Evolutionary conservation across 2,113 vertebrate genomes (phyloP).

Genomic region (Electrona antarctica): DNA sequence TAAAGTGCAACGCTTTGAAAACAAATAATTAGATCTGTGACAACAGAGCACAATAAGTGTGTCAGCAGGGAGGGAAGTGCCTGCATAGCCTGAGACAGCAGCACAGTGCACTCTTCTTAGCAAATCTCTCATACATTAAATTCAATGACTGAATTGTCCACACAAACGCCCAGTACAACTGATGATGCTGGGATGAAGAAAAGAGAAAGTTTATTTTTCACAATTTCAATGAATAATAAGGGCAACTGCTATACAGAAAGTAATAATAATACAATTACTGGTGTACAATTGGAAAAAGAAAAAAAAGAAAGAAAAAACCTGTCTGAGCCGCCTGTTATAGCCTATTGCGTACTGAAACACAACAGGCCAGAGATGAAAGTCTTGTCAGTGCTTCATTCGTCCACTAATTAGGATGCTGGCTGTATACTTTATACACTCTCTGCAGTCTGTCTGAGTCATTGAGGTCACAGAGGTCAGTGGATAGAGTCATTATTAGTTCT

Average conservation of each 20-base stretch:
- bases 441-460: conserved; percentile 53
- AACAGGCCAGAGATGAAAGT: conserved; percentile 43
- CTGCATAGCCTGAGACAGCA: conserved; percentile 45
- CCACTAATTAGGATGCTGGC: conserved; percentile 61
- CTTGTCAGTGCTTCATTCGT: conserved; percentile 60
- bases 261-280: too few species aligned
- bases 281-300: too few species aligned
- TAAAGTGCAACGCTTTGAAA: conserved; percentile 60
- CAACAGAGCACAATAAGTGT: conserved; percentile 64
- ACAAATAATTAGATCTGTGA: conserved; percentile 72
- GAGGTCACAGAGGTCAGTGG: too few species aligned
- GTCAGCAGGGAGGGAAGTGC: conserved; percentile 61
- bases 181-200: conserved; percentile 35
- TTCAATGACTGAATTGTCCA: conserved; percentile 39
- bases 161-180: conserved; percentile 26
- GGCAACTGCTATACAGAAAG: too few species aligned
- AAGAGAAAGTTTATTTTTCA: conserved; percentile 38
- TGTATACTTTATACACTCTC: conserved; percentile 47
- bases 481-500: too few species aligned
- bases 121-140: conserved; percentile 36
- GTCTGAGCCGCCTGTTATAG: conserved; percentile 35
- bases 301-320: not conserved
- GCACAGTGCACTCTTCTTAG: conserved; percentile 48
- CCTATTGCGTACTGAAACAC: conserved; percentile 44
- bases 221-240: conserved; percentile 32